Percentiles rank a stretch among this genome's conserved stretches.
These are phyloP conservation scores for Salmo trutta DNA, from an alignment of 2,797 vertebrate species.

Conservation along the genomic window DNA sequence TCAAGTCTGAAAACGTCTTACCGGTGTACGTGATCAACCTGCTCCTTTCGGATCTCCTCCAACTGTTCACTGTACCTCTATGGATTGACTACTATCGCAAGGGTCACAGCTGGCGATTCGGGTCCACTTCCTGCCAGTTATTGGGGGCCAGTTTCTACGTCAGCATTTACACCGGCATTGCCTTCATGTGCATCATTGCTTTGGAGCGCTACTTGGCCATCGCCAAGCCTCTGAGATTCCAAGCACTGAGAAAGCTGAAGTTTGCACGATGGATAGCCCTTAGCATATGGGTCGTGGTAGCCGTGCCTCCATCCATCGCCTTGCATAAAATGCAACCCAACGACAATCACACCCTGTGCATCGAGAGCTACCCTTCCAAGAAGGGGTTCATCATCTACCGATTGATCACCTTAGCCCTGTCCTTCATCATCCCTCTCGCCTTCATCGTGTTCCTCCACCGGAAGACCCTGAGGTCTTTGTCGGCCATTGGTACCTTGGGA, in stretches of 20 bases:
- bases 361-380: constrained; percentile 50
- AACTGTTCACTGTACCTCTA: constrained; percentile 43
- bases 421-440: constrained; percentile 47
- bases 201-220: constrained; percentile 52
- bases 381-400: constrained; percentile 36
- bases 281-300: constrained; percentile 36
- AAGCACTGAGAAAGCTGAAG: constrained; percentile 27
- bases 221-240: constrained; percentile 38
- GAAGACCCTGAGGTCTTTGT: constrained; percentile 53
- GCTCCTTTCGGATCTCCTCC: constrained; percentile 46
- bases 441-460: constrained; percentile 46
- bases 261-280: constrained; percentile 26
- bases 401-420: constrained; percentile 45
- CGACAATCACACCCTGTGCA: constrained; percentile 39
- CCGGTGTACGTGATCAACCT: constrained; percentile 54
- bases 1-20: constrained; percentile 45
- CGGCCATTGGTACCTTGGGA: constrained; percentile 41
- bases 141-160: constrained; percentile 41
- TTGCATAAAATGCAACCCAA: constrained; percentile 29
- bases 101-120: constrained; percentile 43
- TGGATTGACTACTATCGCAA: constrained; percentile 55
- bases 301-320: constrained; percentile 15
- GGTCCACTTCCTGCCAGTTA: constrained; percentile 20
- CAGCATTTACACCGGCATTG: constrained; percentile 42
- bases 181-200: constrained; percentile 52